phyloP scores from a whole-genome alignment of 2,113 vertebrate species.

The Salvelinus sp. region DNA sequence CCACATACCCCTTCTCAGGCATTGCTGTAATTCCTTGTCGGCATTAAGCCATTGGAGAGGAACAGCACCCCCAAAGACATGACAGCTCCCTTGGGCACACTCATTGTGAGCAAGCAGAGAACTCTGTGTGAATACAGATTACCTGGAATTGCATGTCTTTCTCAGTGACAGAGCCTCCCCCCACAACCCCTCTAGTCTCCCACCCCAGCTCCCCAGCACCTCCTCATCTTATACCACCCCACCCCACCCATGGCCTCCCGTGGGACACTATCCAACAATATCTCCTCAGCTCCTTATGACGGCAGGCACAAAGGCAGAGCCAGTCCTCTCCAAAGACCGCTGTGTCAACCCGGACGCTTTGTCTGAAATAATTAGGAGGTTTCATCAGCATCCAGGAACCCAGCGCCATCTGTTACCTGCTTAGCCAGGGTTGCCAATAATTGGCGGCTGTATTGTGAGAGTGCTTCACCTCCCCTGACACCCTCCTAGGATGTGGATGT shows the following conservation, averaged over 20 bases:
- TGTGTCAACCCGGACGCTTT: slow-evolving; percentile 46
- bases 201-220: slow-evolving; percentile 11
- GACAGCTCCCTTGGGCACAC: slow-evolving; percentile 45
- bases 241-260: slow-evolving; percentile 19
- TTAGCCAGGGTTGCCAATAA: slow-evolving; percentile 55
- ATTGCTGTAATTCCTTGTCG: slow-evolving; percentile 18
- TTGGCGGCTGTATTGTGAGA: slow-evolving; percentile 47
- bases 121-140: slow-evolving; percentile 56
- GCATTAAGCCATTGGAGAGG: slow-evolving; percentile 45
- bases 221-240: slow-evolving; percentile 11
- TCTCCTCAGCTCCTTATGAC: slow-evolving; percentile 42
- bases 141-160: slow-evolving; percentile 52
- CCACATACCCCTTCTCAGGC: no score
- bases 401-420: slow-evolving; percentile 45
- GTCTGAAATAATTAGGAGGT: slow-evolving; percentile 68
- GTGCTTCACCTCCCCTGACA: slow-evolving; percentile 43
- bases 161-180: slow-evolving; percentile 35
- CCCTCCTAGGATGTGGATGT: slow-evolving; percentile 34
- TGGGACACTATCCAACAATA: slow-evolving; percentile 54
- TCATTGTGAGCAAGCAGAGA: slow-evolving; percentile 43
- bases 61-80: slow-evolving; percentile 29
- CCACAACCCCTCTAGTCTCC: slow-evolving; percentile 22
- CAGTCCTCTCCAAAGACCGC: slow-evolving; percentile 46
- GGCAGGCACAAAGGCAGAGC: slow-evolving; percentile 41
- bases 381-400: slow-evolving; percentile 61